Percentiles rank a stretch among this genome's conserved stretches.
Conservation (phyloP, 2,888 invertebrate genomes). For the Laspeyria flexula region DNA sequence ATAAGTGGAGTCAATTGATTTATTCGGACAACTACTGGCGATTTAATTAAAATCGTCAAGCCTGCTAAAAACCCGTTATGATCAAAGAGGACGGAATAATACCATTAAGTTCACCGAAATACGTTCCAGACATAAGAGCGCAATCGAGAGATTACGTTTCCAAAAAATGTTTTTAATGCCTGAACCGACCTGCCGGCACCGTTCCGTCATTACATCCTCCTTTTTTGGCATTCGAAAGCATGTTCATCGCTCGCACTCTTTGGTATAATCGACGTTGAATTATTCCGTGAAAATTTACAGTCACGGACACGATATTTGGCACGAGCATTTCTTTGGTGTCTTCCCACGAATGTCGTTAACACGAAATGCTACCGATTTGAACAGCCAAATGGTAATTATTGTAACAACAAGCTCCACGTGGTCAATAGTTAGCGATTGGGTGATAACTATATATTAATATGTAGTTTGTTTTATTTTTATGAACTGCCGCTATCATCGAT, state of each 20-base stretch:
- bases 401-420: constrained; percentile 18
- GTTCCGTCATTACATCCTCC: constrained; percentile 53
- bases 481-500: too few relatives aligned
- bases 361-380: constrained; percentile 41
- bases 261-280: constrained; percentile 47
- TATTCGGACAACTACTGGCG: constrained; percentile 17
- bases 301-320: constrained; percentile 52
- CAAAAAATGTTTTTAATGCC: constrained; percentile 35
- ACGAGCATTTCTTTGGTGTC: constrained; percentile 42
- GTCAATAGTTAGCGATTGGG: constrained; percentile 31
- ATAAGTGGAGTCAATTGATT: constrained; percentile 35
- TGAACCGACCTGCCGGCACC: constrained; percentile 32
- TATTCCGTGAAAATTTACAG: constrained; percentile 55
- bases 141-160: constrained; percentile 37
- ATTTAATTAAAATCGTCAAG: constrained; percentile 21
- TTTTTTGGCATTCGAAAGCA: constrained; percentile 59
- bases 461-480: too few relatives aligned
- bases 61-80: constrained; percentile 25
- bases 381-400: constrained; percentile 30
- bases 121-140: constrained; percentile 17
- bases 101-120: constrained; percentile 19
- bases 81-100: constrained; percentile 21
- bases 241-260: constrained; percentile 41
- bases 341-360: constrained; percentile 52
- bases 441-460: too few relatives aligned